These are phyloP conservation scores for Drosophila kohkoa DNA, from an alignment of 1,140 invertebrate genomes.

Conservation along the genomic window DNA sequence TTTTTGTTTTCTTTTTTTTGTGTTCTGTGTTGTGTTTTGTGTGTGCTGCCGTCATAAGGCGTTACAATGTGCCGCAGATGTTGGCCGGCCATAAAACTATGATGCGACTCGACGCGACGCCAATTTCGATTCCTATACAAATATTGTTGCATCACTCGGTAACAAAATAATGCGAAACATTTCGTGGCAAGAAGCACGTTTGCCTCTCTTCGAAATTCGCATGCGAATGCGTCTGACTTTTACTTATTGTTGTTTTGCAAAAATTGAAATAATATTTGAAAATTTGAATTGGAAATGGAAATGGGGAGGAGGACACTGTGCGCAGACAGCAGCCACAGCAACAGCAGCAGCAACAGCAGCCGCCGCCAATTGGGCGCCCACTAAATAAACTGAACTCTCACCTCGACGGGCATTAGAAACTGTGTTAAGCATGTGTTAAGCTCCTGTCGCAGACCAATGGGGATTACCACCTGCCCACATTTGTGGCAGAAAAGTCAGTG, in stretches of 20 bases:
- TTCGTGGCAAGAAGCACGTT: slow-evolving; percentile 27
- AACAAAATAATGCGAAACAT: slow-evolving; percentile 59
- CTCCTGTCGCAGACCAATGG: slow-evolving; percentile 3
- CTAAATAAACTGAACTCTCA: slow-evolving; percentile 77
- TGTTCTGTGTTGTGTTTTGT: slow-evolving; percentile 23
- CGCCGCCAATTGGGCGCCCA: slow-evolving; percentile 62
- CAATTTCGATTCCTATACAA: slow-evolving; percentile 46
- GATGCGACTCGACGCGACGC: slow-evolving; percentile 36
- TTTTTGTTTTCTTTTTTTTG: slow-evolving; percentile 4
- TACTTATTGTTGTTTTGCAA: slow-evolving; percentile 21
- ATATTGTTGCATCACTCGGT: slow-evolving; percentile 41
- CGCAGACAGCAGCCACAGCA: slow-evolving; percentile 18
- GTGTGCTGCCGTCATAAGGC: slow-evolving; percentile 43
- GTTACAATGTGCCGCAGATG: slow-evolving; percentile 69
- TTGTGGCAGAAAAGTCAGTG: background rate
- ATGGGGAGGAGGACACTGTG: slow-evolving; percentile 30
- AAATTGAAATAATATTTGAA: slow-evolving; percentile 3
- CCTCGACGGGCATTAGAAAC: slow-evolving; percentile 40
- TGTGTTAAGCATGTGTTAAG: slow-evolving; percentile 15
- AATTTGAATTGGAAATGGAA: slow-evolving; percentile 21
- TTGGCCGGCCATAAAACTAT: slow-evolving; percentile 50
- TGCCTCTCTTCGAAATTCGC: slow-evolving; percentile 5
- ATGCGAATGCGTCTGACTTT: slow-evolving; percentile 13
- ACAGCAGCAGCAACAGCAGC: too few species aligned
- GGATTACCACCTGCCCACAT: slow-evolving; percentile 50